Conservation (phyloP, 2,888 invertebrate genomes). For the Acholoe squamosa region DNA sequence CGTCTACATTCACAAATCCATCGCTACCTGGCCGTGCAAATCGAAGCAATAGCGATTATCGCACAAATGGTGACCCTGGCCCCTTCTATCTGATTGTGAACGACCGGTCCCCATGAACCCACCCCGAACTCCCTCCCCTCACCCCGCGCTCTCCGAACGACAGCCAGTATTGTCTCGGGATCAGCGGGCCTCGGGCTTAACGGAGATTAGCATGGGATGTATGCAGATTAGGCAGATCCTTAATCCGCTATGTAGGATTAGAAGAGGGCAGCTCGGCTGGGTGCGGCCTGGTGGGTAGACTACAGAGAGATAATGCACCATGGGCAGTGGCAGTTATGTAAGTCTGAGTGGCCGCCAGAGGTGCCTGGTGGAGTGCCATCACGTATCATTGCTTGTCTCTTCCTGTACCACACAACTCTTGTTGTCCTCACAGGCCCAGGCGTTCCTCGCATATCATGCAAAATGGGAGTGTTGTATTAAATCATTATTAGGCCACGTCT, state of each 20-base stretch:
- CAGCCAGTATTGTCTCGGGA: not conserved
- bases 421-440: too few relatives aligned
- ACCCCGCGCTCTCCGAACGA: not conserved
- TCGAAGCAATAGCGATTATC: slow-evolving; percentile 20
- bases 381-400: not conserved
- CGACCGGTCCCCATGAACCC: not conserved
- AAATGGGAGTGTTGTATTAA: too few relatives aligned
- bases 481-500: too few relatives aligned
- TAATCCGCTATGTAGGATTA: slow-evolving; percentile 12
- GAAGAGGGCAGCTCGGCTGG: not conserved
- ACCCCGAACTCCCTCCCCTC: too few relatives aligned
- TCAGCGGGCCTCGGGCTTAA: not conserved
- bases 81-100: slow-evolving; percentile 1
- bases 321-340: not conserved
- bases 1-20: not conserved
- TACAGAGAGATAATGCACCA: not conserved
- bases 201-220: not conserved
- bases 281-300: not conserved
- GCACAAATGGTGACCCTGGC: not conserved
- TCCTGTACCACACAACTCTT: too few relatives aligned
- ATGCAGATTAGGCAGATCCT: slow-evolving; percentile 32
- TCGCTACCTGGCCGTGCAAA: not conserved
- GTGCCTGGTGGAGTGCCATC: not conserved
- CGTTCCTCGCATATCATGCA: too few relatives aligned
- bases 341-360: not conserved